Evolutionary conservation across 2,113 vertebrate species (phyloP).

Genomic region (Spea bombifrons): DNA sequence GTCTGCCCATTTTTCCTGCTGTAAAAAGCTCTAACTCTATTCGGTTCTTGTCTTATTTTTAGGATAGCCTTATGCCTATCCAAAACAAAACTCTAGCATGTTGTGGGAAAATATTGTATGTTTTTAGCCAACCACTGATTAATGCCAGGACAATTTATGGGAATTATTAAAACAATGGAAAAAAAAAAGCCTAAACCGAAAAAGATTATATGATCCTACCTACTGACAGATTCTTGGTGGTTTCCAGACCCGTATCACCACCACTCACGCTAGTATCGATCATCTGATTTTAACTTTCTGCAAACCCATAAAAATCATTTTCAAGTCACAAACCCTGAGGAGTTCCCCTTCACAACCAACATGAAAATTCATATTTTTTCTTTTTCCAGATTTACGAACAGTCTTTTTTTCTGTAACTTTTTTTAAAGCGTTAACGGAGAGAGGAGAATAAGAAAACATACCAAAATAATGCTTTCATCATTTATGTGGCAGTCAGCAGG

Average conservation of each 20-base stretch:
- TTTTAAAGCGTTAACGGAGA: not conserved
- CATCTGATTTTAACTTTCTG: not conserved
- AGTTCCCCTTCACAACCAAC: not conserved
- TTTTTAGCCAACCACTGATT: not conserved
- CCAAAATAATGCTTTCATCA: not conserved
- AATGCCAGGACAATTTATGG: slow-evolving; percentile 8
- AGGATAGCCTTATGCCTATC: too few species aligned
- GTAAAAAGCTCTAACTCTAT: too few species aligned
- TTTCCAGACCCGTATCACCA: slow-evolving; percentile 15
- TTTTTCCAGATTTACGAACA: slow-evolving; percentile 19
- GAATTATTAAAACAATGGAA: slow-evolving; percentile 1
- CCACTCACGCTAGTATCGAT: not conserved
- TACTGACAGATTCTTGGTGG: slow-evolving; percentile 3
- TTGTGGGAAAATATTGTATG: not conserved
- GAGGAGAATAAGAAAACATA: not conserved
- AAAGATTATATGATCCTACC: not conserved
- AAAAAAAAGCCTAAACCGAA: not conserved
- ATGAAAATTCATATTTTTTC: not conserved
- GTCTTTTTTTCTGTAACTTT: not conserved
- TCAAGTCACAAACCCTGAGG: not conserved
- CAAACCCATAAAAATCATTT: not conserved
- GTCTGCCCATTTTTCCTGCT: too few species aligned
- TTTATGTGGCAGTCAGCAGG: not conserved
- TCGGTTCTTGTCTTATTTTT: too few species aligned
- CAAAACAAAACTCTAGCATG: not conserved